phyloP scores from a whole-genome alignment of 2,113 vertebrate species.

The Petroica traversi region DNA sequence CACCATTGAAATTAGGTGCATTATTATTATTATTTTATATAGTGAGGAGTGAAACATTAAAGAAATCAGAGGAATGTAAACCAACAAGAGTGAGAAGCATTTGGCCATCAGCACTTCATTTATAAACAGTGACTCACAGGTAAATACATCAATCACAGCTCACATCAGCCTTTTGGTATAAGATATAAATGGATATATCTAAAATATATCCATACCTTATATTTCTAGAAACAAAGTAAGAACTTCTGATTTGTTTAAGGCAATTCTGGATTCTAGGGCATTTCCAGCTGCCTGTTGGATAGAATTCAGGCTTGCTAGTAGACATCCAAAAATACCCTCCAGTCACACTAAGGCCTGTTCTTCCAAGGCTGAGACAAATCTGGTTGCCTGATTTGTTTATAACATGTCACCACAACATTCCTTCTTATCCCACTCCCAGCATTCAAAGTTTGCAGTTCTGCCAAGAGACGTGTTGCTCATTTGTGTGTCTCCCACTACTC shows the following conservation, averaged over 20 bases:
- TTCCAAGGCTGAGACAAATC: neutral
- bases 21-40: neutral
- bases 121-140: neutral
- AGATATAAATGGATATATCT: neutral
- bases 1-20: neutral
- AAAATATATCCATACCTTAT: neutral
- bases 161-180: neutral
- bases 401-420: neutral
- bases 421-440: neutral
- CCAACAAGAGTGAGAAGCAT: neutral
- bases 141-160: neutral
- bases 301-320: neutral
- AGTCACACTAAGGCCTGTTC: neutral
- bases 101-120: neutral
- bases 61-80: neutral
- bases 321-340: neutral
- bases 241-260: neutral
- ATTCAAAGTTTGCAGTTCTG: neutral
- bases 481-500: neutral
- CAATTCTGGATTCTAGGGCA: neutral
- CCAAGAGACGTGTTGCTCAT: neutral
- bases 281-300: neutral
- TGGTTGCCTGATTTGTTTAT: neutral
- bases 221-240: neutral
- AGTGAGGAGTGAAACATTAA: neutral